Evolutionary conservation across 2,888 invertebrate species (phyloP).

Genomic region (Erebia palarica): DNA sequence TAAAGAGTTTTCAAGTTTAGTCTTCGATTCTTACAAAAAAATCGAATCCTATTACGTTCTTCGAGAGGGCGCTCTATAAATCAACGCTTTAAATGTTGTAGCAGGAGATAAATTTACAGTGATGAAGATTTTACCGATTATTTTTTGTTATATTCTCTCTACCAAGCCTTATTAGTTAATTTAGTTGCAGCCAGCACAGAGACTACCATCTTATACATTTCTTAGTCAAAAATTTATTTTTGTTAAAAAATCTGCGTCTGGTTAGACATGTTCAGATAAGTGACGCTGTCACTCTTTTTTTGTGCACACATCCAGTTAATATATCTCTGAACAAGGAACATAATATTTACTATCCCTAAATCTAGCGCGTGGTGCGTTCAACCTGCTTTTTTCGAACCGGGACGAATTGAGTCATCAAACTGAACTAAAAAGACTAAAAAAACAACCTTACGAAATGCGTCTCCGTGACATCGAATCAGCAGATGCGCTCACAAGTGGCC

Average conservation of each 20-base stretch:
- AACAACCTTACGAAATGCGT: conserved; percentile 44
- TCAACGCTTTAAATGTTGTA: too few species aligned
- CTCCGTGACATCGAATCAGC: conserved; percentile 29
- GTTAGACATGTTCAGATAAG: neutral
- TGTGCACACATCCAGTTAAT: neutral
- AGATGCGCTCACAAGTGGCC: conserved; percentile 42
- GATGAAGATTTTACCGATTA: too few species aligned
- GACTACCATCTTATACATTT: too few species aligned
- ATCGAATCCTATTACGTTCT: too few species aligned
- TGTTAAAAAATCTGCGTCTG: neutral
- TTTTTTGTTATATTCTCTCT: too few species aligned
- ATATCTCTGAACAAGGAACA: too few species aligned
- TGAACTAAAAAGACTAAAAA: conserved; percentile 18
- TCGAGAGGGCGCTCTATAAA: too few species aligned
- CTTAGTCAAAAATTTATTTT: too few species aligned
- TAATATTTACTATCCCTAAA: neutral
- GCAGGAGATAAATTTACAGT: too few species aligned
- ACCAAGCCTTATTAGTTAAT: too few species aligned
- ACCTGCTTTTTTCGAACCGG: conserved; percentile 16
- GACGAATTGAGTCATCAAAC: conserved; percentile 36
- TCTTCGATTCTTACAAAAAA: neutral
- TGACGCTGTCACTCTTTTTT: neutral
- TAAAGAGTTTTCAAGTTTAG: too few species aligned
- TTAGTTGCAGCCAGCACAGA: too few species aligned
- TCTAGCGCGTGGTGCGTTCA: conserved; percentile 15